Base-by-base conservation (phyloP, 2,888 invertebrate species). In the Agrypnus murinus region DNA sequence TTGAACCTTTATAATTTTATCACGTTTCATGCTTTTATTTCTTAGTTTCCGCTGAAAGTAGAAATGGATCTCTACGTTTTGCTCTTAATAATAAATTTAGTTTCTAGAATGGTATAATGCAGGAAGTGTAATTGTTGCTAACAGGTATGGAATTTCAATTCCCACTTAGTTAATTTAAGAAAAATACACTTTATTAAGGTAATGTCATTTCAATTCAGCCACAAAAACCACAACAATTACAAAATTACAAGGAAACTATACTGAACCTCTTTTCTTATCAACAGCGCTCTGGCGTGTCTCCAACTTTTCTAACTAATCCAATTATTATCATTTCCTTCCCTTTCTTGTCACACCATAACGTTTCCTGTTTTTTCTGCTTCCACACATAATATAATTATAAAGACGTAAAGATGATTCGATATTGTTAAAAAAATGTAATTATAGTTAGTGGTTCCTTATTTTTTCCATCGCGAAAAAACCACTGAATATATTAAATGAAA, bases 271-370 rank as follows among this genome's bases (percentile, higher is more conserved):
- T 45, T 36, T 31, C n/a, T 19, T 25, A 9, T 25, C 7, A 45
- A 60, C n/a, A 12, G 31, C 19, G 45, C 10, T 8, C 25, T 60
- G 46, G 60, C 46, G 31, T 31, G 14, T 45, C 12, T 60, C 60
- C 60, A 60, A 31, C 32, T 60, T 60, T 60, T 19, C 45, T 60
- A 60, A 45, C 60, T 46, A 60, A 60, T 60, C 60, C 60, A 60
- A 60, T 60, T 60, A 60, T 60, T 46, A 19, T 31, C 45, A 1
- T 60, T 45, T 25, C 45, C 60, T 60, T 45, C 32, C n/a, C 14
- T 32, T 46, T 46, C 25, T 60, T 60, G 32, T 45, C 34, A 12
- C 46, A 60, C 32, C 60, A 45, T 55, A 55, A 36, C 34, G 31
- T 50, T 58, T 25, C 38, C 38, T 40, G 58, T 58, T 58, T 57